phyloP scores from a whole-genome alignment of 1,140 invertebrate species.

The Hylyphantes graminicola region DNA sequence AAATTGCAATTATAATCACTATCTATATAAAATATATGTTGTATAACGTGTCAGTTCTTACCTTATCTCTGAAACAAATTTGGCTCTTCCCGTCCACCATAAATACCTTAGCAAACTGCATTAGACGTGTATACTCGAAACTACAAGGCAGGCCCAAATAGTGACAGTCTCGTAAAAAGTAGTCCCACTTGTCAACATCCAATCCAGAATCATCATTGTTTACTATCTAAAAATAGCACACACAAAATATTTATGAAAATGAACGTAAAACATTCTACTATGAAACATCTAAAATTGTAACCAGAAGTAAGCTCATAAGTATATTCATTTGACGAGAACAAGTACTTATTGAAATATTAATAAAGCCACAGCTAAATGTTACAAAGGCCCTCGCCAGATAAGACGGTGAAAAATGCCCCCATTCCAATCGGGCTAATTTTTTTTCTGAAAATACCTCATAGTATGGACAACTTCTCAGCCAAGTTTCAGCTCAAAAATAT shows the following conservation, averaged over 20 bases:
- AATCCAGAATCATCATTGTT: slow-evolving; percentile 74
- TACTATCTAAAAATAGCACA: slow-evolving; percentile 72
- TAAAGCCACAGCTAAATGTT: too few relatives aligned
- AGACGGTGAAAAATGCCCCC: too few relatives aligned
- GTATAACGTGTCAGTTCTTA: neutral
- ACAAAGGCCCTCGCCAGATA: too few relatives aligned
- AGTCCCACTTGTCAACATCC: slow-evolving; percentile 82
- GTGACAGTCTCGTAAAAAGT: slow-evolving; percentile 74
- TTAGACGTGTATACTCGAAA: slow-evolving; percentile 70
- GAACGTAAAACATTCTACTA: neutral
- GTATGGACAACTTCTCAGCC: too few relatives aligned
- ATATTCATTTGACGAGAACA: too few relatives aligned
- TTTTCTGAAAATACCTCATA: too few relatives aligned
- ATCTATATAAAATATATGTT: neutral
- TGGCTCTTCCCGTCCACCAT: slow-evolving; percentile 65
- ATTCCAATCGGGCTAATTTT: too few relatives aligned
- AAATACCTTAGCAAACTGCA: slow-evolving; percentile 67
- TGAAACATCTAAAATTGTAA: neutral
- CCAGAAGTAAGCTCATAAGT: neutral
- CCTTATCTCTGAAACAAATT: slow-evolving; percentile 70
- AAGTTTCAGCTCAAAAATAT: too few relatives aligned
- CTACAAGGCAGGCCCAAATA: slow-evolving; percentile 69
- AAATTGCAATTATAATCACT: too few relatives aligned
- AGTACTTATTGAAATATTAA: too few relatives aligned
- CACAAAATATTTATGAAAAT: neutral